Evolutionary conservation across 2,888 invertebrate genomes (phyloP).

Genomic region (Macrophya annulata): DNA sequence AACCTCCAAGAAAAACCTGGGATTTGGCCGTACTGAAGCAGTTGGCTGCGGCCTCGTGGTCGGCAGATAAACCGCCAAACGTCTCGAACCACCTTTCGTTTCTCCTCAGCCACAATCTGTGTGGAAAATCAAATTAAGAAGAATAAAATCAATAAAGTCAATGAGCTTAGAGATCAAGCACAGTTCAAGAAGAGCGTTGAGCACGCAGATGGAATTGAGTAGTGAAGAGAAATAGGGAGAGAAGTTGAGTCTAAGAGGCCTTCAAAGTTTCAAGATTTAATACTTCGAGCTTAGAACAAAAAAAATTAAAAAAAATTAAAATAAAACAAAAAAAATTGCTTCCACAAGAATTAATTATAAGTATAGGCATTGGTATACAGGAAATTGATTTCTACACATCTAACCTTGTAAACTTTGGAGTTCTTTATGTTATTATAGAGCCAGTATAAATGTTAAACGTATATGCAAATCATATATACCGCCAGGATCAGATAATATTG

Average conservation of each 20-base stretch:
- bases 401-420: neutral
- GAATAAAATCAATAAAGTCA: constrained; percentile 51
- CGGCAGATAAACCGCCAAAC: constrained; percentile 64
- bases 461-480: constrained; percentile 3
- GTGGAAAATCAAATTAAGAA: constrained; percentile 54
- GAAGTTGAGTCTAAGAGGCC: neutral
- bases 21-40: constrained; percentile 71
- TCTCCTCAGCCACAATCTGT: constrained; percentile 70
- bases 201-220: constrained; percentile 6
- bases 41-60: constrained; percentile 63
- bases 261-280: neutral
- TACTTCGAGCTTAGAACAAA: neutral
- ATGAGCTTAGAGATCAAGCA: constrained; percentile 31
- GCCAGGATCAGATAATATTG: neutral
- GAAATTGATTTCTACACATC: constrained; percentile 11
- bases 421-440: neutral
- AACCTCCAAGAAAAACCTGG: constrained; percentile 70
- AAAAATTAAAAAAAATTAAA: neutral
- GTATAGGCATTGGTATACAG: neutral
- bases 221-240: neutral
- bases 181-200: constrained; percentile 9
- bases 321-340: neutral
- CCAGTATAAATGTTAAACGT: neutral
- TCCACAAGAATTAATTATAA: neutral
- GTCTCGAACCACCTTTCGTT: constrained; percentile 71